phyloP scores from a whole-genome alignment of 2,797 vertebrate genomes.

The Acipenser transmontanus region DNA sequence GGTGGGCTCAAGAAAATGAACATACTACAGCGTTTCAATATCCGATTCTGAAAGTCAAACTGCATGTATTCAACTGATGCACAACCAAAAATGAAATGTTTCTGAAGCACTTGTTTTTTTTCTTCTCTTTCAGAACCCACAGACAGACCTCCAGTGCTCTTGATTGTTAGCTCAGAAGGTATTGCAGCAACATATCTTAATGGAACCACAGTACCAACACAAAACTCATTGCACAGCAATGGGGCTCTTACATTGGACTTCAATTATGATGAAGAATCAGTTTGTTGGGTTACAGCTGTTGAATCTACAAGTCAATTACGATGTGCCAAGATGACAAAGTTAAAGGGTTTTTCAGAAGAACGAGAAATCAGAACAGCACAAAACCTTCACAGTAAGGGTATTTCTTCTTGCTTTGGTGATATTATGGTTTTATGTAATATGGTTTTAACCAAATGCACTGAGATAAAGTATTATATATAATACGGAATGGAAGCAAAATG shows the following conservation, averaged over 20 bases:
- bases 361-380: constrained; percentile 68
- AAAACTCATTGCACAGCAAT: constrained; percentile 63
- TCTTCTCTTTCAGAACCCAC: constrained; percentile 62
- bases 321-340: constrained; percentile 69
- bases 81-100: too few relatives aligned
- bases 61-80: too few relatives aligned
- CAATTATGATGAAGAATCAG: constrained; percentile 68
- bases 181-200: constrained; percentile 75
- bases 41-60: too few relatives aligned
- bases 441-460: too few relatives aligned
- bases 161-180: constrained; percentile 70
- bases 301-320: constrained; percentile 72
- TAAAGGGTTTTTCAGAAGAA: constrained; percentile 67
- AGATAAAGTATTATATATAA: too few relatives aligned
- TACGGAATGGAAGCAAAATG: too few relatives aligned
- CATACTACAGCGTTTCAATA: too few relatives aligned
- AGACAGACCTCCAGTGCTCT: constrained; percentile 72
- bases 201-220: constrained; percentile 68
- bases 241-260: constrained; percentile 77
- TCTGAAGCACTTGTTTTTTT: background rate
- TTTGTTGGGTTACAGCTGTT: constrained; percentile 82
- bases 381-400: constrained; percentile 75
- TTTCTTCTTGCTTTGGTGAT: background rate
- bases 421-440: background rate
- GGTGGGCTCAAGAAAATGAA: too few relatives aligned